Conservation (phyloP, 2,113 vertebrate species). For the Hymenochirus boettgeri region DNA sequence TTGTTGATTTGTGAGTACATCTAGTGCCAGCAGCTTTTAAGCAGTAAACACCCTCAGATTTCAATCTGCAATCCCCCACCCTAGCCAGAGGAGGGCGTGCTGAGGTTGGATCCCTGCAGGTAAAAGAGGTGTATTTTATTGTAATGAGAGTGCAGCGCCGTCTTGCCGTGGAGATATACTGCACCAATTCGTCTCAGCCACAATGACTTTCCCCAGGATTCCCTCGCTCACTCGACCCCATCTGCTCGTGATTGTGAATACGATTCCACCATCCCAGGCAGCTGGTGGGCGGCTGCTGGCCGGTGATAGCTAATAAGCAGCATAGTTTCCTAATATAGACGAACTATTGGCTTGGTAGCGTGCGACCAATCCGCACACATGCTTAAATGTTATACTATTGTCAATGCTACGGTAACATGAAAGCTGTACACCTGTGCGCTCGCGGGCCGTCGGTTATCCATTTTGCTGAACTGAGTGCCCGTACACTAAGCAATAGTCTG, state of each 20-base stretch:
- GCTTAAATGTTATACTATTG: too few relatives aligned
- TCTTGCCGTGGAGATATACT: constrained; percentile 17
- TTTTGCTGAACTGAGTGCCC: too few relatives aligned
- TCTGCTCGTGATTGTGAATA: constrained; percentile 27
- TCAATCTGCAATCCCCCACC: background rate
- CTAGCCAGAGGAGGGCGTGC: background rate
- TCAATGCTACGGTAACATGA: too few relatives aligned
- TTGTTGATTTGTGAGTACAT: too few relatives aligned
- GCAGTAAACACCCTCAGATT: constrained; percentile 17
- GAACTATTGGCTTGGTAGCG: too few relatives aligned
- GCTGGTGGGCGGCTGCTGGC: constrained; percentile 9
- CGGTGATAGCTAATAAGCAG: constrained; percentile 20
- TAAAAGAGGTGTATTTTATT: constrained; percentile 42
- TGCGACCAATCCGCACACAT: too few relatives aligned
- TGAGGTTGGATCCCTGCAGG: constrained; percentile 32
- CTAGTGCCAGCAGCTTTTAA: background rate
- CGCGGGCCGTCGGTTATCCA: too few relatives aligned
- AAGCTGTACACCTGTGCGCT: too few relatives aligned
- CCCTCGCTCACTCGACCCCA: constrained; percentile 16
- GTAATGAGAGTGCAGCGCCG: constrained; percentile 27
- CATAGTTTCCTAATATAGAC: too few relatives aligned
- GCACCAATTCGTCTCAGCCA: constrained; percentile 19
- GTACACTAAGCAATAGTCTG: too few relatives aligned
- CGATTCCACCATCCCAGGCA: constrained; percentile 26
- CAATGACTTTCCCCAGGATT: constrained; percentile 28